Conservation (phyloP, 2,888 invertebrate genomes). For the Drosophila meridionalis region DNA sequence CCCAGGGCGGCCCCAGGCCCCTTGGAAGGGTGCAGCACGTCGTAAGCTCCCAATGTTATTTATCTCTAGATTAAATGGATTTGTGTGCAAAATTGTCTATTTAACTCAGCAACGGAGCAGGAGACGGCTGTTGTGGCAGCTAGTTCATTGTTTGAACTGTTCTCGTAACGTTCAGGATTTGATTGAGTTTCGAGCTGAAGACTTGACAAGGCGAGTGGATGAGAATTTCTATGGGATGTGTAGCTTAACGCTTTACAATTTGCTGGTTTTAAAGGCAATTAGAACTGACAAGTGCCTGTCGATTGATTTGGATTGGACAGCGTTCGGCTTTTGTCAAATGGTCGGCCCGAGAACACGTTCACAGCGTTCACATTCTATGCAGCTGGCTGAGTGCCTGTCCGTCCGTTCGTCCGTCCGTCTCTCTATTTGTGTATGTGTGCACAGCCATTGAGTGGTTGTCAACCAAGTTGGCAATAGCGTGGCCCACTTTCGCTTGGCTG, state of each 20-base stretch:
- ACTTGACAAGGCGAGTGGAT: constrained; percentile 4
- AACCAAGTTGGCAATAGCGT: constrained; percentile 27
- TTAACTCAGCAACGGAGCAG: constrained; percentile 47
- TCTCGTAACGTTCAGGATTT: constrained; percentile 67
- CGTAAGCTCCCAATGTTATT: constrained; percentile 72
- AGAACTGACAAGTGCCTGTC: constrained; percentile 73
- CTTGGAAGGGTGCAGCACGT: constrained; percentile 21
- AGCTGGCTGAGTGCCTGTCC: constrained; percentile 1
- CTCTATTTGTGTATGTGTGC: constrained; percentile 16
- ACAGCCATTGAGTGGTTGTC: constrained; percentile 46
- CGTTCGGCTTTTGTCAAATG: constrained; percentile 48
- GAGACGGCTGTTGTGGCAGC: constrained; percentile 29
- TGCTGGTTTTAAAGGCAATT: constrained; percentile 72
- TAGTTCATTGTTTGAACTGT: constrained; percentile 73
- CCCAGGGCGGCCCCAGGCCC: constrained; percentile 20
- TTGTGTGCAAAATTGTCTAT: constrained; percentile 82
- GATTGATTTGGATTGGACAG: constrained; percentile 57
- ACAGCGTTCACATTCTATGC: constrained; percentile 6
- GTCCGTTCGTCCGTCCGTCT: background rate
- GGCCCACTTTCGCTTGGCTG: constrained; percentile 13
- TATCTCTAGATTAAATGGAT: constrained; percentile 82
- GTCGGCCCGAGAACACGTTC: constrained; percentile 31
- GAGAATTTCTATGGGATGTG: constrained; percentile 34
- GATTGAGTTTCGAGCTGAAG: constrained; percentile 63
- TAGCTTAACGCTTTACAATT: constrained; percentile 59